phyloP scores from a whole-genome alignment of 2,888 invertebrate species.

The Caenorhabditis sp. region DNA sequence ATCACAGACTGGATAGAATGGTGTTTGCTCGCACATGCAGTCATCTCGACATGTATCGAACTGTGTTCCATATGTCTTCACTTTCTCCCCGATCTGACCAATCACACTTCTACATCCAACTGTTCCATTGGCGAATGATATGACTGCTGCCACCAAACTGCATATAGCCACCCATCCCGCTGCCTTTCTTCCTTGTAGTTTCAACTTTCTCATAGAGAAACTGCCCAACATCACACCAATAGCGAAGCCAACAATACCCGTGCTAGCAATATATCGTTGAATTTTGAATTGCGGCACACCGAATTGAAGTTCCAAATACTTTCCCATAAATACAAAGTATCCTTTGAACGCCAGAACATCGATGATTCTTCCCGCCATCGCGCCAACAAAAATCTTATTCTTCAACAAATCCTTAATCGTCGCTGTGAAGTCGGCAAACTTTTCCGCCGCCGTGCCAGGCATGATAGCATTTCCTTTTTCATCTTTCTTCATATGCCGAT shows the following conservation, averaged over 20 bases:
- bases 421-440: slow-evolving; percentile 47
- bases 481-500: slow-evolving; percentile 62
- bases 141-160: slow-evolving; percentile 60
- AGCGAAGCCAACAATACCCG: slow-evolving; percentile 64
- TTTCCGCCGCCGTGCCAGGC: slow-evolving; percentile 52
- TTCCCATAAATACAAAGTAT: slow-evolving; percentile 70
- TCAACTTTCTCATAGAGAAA: slow-evolving; percentile 54
- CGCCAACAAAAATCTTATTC: slow-evolving; percentile 64
- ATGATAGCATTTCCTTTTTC: slow-evolving; percentile 51
- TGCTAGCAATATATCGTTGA: slow-evolving; percentile 63
- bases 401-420: slow-evolving; percentile 57
- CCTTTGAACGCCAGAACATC: slow-evolving; percentile 71
- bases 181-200: slow-evolving; percentile 51
- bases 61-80: slow-evolving; percentile 22
- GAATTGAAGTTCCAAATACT: slow-evolving; percentile 70
- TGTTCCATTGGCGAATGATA: slow-evolving; percentile 63
- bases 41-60: slow-evolving; percentile 67
- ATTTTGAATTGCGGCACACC: slow-evolving; percentile 69
- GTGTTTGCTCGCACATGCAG: slow-evolving; percentile 70
- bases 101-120: slow-evolving; percentile 69
- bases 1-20: slow-evolving; percentile 72
- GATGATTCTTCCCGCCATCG: slow-evolving; percentile 67
- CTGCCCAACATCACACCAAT: slow-evolving; percentile 57
- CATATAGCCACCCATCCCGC: slow-evolving; percentile 52
- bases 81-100: slow-evolving; percentile 61